phyloP scores from a whole-genome alignment of 1,140 invertebrate genomes.

The Macrobrachium nipponense region DNA sequence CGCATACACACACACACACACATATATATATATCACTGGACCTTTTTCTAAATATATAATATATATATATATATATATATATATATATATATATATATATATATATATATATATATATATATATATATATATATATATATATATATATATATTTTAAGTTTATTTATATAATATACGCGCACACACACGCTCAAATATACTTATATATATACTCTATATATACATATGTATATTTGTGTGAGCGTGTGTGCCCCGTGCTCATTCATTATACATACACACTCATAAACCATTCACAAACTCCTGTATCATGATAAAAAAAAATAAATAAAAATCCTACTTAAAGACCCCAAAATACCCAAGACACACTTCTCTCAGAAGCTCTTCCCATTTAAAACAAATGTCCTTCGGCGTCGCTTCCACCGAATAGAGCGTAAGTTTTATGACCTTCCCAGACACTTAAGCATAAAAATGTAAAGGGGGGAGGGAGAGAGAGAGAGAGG shows the following conservation, averaged over 20 bases:
- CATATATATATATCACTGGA: constrained; percentile 19
- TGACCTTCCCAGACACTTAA: not conserved
- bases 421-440: not conserved
- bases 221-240: not conserved
- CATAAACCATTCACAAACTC: no score
- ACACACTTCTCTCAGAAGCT: no score
- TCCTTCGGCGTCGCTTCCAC: no score
- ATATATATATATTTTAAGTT: no score
- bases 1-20: constrained; percentile 23
- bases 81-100: not conserved
- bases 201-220: not conserved
- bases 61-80: constrained; percentile 31
- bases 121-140: not conserved
- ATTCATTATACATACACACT: no score
- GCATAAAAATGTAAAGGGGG: constrained; percentile 7
- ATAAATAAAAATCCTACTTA: no score
- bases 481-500: constrained; percentile 21
- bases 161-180: no score
- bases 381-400: no score
- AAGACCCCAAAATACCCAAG: no score
- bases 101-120: not conserved
- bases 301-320: no score
- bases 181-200: not conserved
- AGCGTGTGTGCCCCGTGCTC: no score
- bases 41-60: not conserved